These are phyloP conservation scores for Sciurus vulgaris DNA, from an alignment of 2,797 vertebrate genomes.

Conservation along the genomic window DNA sequence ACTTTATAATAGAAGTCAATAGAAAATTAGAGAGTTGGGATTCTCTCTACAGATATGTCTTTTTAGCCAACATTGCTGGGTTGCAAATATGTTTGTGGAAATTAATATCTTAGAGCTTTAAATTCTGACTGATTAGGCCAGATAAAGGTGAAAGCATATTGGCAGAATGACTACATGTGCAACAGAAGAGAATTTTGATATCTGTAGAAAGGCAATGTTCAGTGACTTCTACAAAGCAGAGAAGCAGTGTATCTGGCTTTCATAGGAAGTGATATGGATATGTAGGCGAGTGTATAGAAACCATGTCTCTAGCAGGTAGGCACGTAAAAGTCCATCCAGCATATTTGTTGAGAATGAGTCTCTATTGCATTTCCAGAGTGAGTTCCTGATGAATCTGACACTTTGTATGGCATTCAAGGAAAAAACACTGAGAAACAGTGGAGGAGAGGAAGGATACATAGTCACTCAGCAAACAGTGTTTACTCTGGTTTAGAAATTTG, in stretches of 20 bases:
- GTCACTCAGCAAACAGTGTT: background rate
- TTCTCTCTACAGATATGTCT: slow-evolving; percentile 65
- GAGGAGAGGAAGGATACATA: background rate
- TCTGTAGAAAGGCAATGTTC: slow-evolving; percentile 1
- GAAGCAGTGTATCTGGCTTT: slow-evolving; percentile 53
- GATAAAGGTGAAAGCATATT: slow-evolving; percentile 41
- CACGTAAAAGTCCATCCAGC: background rate
- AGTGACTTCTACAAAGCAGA: slow-evolving; percentile 47
- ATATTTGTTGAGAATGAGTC: slow-evolving; percentile 47
- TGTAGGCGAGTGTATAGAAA: slow-evolving; percentile 22
- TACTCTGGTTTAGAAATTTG: background rate
- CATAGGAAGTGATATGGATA: background rate
- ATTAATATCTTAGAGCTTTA: slow-evolving; percentile 71
- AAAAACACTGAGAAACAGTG: slow-evolving; percentile 33
- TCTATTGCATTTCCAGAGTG: slow-evolving; percentile 49
- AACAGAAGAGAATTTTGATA: slow-evolving; percentile 60
- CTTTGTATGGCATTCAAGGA: background rate
- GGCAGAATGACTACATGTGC: slow-evolving; percentile 45
- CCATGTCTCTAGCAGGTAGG: slow-evolving; percentile 8
- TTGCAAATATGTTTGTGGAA: slow-evolving; percentile 70
- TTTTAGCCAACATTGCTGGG: slow-evolving; percentile 64
- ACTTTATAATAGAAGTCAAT: slow-evolving; percentile 74
- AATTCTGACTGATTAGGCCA: slow-evolving; percentile 63
- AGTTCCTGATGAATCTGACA: slow-evolving; percentile 32
- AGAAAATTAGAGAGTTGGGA: slow-evolving; percentile 67